Evolutionary conservation across 2,113 vertebrate species (phyloP).

Genomic region (Neotoma lepida): DNA sequence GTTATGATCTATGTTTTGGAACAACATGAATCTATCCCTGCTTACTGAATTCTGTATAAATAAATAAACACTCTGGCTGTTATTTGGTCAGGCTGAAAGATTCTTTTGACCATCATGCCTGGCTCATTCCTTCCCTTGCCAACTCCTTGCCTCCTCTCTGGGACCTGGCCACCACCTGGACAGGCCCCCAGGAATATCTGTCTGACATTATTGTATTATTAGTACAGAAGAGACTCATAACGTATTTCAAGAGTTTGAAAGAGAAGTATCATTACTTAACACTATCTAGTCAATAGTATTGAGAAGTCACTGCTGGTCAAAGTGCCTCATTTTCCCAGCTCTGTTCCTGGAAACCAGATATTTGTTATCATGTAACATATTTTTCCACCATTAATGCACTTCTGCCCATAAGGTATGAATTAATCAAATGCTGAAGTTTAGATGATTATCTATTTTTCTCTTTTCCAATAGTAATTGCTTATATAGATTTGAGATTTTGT

Average conservation of each 20-base stretch:
- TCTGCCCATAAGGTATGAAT: neutral
- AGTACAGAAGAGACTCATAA: neutral
- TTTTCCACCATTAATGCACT: neutral
- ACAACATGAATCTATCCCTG: too few relatives aligned
- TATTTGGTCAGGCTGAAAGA: too few relatives aligned
- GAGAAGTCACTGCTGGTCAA: neutral
- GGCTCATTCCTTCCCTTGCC: too few relatives aligned
- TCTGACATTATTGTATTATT: neutral
- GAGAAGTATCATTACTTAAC: neutral
- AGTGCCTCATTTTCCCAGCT: neutral
- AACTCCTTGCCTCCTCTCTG: too few relatives aligned
- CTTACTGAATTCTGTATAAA: too few relatives aligned
- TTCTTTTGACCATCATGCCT: too few relatives aligned
- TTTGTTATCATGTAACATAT: neutral
- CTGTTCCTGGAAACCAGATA: fast-evolving
- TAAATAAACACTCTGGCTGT: too few relatives aligned
- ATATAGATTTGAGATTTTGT: neutral
- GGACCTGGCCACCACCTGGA: too few relatives aligned
- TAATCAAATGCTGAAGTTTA: neutral
- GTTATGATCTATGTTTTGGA: too few relatives aligned
- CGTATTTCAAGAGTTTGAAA: neutral
- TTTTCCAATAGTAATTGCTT: neutral
- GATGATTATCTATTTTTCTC: neutral
- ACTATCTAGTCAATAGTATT: neutral
- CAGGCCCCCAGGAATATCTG: fast-evolving